Percentiles rank a stretch among this genome's conserved stretches.
phyloP scores from a whole-genome alignment of 2,797 vertebrate genomes.

The Megaceryle alcyon region DNA sequence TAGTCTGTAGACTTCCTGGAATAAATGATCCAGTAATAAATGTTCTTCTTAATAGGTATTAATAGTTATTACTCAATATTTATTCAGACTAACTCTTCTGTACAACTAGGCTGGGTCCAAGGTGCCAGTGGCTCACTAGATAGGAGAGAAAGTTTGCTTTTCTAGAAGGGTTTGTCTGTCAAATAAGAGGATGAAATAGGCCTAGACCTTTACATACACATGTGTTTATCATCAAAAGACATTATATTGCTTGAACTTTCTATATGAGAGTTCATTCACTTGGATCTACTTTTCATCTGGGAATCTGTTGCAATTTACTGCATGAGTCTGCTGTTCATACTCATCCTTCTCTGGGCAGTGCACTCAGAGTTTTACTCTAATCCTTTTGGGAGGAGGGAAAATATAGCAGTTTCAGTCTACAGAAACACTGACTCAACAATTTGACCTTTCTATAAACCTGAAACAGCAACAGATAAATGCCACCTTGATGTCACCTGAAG shows the following conservation, averaged over 20 bases:
- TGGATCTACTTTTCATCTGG: background rate
- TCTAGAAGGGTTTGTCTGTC: background rate
- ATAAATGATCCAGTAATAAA: background rate
- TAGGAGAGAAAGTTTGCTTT: background rate
- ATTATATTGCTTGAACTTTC: background rate
- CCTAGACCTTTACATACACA: background rate
- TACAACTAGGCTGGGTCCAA: background rate
- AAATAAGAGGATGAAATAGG: background rate
- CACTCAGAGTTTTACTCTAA: background rate
- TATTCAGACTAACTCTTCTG: background rate
- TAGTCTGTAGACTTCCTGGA: background rate
- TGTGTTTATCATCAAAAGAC: background rate
- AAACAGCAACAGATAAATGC: background rate
- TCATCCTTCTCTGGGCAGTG: background rate
- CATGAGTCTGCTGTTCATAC: background rate
- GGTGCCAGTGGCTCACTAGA: background rate
- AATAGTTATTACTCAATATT: accelerated
- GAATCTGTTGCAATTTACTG: background rate
- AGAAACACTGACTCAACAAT: background rate
- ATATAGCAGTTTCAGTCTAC: background rate
- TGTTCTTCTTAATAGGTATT: background rate
- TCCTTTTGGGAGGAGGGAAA: background rate
- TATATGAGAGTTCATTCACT: background rate
- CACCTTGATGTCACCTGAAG: background rate
- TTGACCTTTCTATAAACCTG: background rate